Evolutionary conservation across 2,888 invertebrate species (phyloP).

Genomic region (Noctua janthina): DNA sequence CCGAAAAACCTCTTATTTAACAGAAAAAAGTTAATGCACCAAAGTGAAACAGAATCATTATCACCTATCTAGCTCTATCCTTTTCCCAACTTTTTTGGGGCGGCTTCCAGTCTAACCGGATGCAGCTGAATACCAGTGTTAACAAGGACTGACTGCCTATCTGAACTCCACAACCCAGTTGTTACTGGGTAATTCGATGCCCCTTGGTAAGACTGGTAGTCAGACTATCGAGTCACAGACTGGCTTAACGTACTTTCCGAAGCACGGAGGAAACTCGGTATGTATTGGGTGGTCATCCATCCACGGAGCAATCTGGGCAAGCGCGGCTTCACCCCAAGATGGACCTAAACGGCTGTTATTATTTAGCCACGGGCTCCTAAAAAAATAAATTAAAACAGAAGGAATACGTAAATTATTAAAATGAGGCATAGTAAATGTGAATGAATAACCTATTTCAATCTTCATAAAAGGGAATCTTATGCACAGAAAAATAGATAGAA

Average conservation of each 20-base stretch:
- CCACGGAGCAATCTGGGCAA: background rate
- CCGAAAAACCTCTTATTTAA: background rate
- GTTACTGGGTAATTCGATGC: background rate
- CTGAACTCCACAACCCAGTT: background rate
- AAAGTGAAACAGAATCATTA: background rate
- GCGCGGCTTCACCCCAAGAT: background rate
- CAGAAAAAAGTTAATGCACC: background rate
- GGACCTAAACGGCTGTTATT: background rate
- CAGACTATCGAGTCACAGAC: background rate
- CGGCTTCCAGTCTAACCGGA: background rate
- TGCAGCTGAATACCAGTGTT: background rate
- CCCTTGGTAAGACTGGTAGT: background rate
- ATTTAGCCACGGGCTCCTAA: background rate
- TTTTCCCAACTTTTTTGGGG: background rate
- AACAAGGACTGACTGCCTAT: background rate
- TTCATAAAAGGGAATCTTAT: slow-evolving; percentile 6
- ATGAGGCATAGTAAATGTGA: background rate
- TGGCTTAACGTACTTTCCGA: background rate
- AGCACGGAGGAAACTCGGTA: background rate
- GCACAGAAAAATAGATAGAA: background rate
- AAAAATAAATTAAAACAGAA: background rate
- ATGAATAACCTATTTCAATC: slow-evolving; percentile 21
- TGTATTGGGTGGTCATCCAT: background rate
- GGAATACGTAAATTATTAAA: background rate
- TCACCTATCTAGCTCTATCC: background rate